Evolutionary conservation across 2,113 vertebrate genomes (phyloP), one percentile per base, ranked within the genome.

Genomic region (Lamprotornis superbus): DNA sequence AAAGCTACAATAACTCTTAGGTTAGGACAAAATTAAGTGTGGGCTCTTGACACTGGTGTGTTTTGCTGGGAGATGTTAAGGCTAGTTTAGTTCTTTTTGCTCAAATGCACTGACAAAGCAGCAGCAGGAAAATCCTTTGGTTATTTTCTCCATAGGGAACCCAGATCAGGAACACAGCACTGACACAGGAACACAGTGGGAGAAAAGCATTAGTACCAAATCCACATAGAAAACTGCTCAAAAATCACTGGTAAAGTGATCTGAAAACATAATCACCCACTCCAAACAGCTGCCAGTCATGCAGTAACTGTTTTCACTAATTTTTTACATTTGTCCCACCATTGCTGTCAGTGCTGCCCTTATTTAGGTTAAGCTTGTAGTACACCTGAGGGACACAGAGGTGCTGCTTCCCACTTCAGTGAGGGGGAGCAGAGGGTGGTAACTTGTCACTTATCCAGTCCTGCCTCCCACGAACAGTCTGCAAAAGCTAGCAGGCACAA

Each of bases 281-380:
- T 55, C n/a, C 75, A 86, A 61, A 42, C 17, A 81, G 31, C 82
- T 76, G 53, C 25, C 59, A 84, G 40, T 23, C 52, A 69, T 2
- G 8, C 46, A 30, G 31, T 13, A 8, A 27, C 10, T 70, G 35
- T n/a, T 73, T 31, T n/a, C 33, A 39, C 1, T 23, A 15, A 50
- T 69, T 83, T 44, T 27, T 57, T 10, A 17, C 56, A 31, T 67
- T 59, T 11, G 1, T 39, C 31, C 53, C 39, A 63, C 23, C 47
- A 31, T 1, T 12, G 53, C 59, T 76, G 47, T 16, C 71, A 50
- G 55, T 18, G 31, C 52, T 46, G 23, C 20, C 25, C 67, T 53
- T 37, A 10, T 1, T 18, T 2, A 3, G 11, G 9, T 33, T 7
- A 60, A 5, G 19, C 37, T 18, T 5, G 33, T 6, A 28, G 30